Evolutionary conservation across 2,797 vertebrate species (phyloP).

Genomic region (Onychomys arenicola): DNA sequence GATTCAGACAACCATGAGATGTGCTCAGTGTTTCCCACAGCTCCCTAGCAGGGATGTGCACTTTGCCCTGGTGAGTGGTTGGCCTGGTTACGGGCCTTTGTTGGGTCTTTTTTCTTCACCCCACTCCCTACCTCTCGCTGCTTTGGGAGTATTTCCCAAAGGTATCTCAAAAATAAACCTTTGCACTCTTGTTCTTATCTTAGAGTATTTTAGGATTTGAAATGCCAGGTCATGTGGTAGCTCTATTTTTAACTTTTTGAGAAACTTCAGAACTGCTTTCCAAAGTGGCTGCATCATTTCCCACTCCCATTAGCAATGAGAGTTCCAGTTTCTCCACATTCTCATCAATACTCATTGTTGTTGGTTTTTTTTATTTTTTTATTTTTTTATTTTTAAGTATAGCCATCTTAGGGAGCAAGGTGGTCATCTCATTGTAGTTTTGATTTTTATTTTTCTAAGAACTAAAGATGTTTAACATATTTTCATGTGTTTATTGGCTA

Average conservation of each 20-base stretch:
- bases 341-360: background rate
- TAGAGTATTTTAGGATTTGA: background rate
- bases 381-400: background rate
- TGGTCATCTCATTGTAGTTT: background rate
- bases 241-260: background rate
- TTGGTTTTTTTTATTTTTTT: too few relatives aligned
- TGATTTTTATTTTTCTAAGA: background rate
- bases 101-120: background rate
- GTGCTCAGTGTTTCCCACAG: background rate
- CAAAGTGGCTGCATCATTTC: background rate
- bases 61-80: background rate
- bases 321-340: background rate
- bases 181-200: background rate
- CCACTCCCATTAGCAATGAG: background rate
- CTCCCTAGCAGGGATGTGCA: background rate
- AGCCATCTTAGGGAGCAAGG: too few relatives aligned
- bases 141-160: background rate
- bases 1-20: background rate
- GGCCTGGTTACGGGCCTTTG: rapidly evolving
- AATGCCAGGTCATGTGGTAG: background rate
- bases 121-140: background rate
- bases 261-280: background rate
- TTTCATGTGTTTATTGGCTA: background rate
- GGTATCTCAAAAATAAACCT: background rate
- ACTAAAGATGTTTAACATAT: background rate